phyloP scores from a whole-genome alignment of 2,888 invertebrate genomes.

The Tetranychus piercei region DNA sequence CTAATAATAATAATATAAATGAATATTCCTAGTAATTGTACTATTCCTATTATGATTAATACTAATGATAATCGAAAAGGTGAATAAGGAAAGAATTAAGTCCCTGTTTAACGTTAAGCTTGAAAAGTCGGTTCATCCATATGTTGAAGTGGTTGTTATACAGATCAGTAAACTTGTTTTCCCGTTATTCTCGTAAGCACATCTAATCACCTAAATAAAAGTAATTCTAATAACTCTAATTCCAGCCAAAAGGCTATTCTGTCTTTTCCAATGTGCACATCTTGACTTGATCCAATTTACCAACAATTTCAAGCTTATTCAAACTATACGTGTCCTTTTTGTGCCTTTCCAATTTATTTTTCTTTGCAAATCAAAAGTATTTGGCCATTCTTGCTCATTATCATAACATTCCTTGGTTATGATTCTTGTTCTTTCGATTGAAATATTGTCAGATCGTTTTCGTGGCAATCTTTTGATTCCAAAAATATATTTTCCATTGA shows the following conservation, averaged over 20 bases:
- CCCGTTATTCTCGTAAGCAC: background rate
- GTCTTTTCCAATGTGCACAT: background rate
- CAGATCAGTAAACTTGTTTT: background rate
- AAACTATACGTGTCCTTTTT: background rate
- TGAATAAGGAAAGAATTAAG: background rate
- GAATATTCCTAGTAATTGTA: background rate
- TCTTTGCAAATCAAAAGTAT: too few species aligned
- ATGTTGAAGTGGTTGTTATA: background rate
- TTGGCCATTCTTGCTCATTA: too few species aligned
- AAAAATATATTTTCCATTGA: too few species aligned
- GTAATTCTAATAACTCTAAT: background rate
- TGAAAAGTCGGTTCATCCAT: background rate
- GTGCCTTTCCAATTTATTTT: background rate
- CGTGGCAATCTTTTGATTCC: too few species aligned
- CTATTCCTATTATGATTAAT: background rate
- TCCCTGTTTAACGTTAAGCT: background rate
- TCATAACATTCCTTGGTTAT: too few species aligned
- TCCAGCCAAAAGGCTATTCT: too few species aligned
- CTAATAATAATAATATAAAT: background rate
- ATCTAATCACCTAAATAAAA: background rate
- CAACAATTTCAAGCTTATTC: background rate
- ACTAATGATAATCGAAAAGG: background rate
- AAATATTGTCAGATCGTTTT: too few species aligned
- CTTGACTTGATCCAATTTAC: conserved; percentile 1
- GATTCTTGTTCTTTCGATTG: too few species aligned